These are phyloP conservation scores for Acanthosepion pharaonis DNA, from an alignment of 2,888 invertebrate species.

Conservation along the genomic window DNA sequence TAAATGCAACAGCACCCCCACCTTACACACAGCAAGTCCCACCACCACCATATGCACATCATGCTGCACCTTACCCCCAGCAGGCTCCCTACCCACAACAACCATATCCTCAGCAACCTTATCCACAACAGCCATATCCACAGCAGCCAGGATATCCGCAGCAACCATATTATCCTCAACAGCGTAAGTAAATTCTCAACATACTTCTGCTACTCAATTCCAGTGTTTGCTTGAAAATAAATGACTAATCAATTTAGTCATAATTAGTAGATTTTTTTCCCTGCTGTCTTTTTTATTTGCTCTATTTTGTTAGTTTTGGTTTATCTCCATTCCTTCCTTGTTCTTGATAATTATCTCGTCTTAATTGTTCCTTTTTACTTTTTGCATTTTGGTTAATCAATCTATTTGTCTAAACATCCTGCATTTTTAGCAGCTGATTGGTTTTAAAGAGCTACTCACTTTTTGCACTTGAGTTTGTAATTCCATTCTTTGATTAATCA, in stretches of 20 bases:
- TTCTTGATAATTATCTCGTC: too few relatives aligned
- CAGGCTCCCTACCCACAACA: conserved; percentile 51
- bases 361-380: not conserved
- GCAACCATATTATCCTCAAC: conserved; percentile 52
- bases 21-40: not conserved
- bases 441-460: not conserved
- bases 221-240: not conserved
- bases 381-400: not conserved
- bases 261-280: too few relatives aligned
- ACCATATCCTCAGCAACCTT: conserved; percentile 52
- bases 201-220: not conserved
- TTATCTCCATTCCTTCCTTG: too few relatives aligned
- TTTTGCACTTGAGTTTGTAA: not conserved
- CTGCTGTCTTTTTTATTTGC: too few relatives aligned
- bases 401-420: not conserved
- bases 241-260: not conserved
- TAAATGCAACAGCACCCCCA: not conserved
- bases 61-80: conserved; percentile 52
- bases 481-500: not conserved
- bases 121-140: conserved; percentile 53
- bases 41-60: conserved; percentile 50
- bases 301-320: too few relatives aligned
- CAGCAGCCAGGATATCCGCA: conserved; percentile 52
- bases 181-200: conserved; percentile 36
- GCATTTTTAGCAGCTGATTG: not conserved